A percentile compares a stretch with the other conserved stretches of the same genome.
Conservation (phyloP, 2,888 invertebrate species). For the Hyppa rectilinea region DNA sequence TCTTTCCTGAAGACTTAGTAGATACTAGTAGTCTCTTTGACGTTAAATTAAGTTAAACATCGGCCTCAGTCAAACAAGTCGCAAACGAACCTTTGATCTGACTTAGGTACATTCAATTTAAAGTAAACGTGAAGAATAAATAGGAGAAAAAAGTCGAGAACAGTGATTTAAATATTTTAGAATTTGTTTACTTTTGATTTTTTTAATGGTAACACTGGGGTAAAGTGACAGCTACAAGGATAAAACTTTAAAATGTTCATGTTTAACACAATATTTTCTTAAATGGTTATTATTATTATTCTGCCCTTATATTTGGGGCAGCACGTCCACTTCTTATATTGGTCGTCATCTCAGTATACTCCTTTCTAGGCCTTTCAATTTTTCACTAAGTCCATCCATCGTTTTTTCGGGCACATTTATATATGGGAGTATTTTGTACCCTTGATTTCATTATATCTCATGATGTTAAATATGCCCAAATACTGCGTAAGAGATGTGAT, state of each 20-base stretch:
- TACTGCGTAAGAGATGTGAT: not conserved
- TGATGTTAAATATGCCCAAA: not conserved
- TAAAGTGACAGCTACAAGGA: not conserved
- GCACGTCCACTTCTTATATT: not conserved
- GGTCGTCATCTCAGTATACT: not conserved
- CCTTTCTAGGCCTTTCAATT: too few species aligned
- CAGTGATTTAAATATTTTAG: not conserved
- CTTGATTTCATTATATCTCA: not conserved
- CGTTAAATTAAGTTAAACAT: slow-evolving; percentile 30
- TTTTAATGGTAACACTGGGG: not conserved
- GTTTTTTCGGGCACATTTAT: not conserved
- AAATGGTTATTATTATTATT: not conserved
- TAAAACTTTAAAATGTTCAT: not conserved
- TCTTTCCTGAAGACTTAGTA: not conserved
- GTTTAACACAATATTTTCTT: not conserved
- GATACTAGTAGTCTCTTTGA: too few species aligned
- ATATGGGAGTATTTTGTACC: too few species aligned
- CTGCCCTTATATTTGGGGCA: not conserved
- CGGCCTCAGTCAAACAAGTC: slow-evolving; percentile 24
- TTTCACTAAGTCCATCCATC: not conserved
- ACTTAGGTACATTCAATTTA: slow-evolving; percentile 39
- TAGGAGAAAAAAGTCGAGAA: not conserved
- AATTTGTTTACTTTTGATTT: not conserved
- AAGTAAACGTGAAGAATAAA: slow-evolving; percentile 17
- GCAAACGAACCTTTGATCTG: slow-evolving; percentile 40